These are phyloP conservation scores for Actinostola sp. DNA, from an alignment of 92 coral and sea anemone species.

Conservation along the genomic window DNA sequence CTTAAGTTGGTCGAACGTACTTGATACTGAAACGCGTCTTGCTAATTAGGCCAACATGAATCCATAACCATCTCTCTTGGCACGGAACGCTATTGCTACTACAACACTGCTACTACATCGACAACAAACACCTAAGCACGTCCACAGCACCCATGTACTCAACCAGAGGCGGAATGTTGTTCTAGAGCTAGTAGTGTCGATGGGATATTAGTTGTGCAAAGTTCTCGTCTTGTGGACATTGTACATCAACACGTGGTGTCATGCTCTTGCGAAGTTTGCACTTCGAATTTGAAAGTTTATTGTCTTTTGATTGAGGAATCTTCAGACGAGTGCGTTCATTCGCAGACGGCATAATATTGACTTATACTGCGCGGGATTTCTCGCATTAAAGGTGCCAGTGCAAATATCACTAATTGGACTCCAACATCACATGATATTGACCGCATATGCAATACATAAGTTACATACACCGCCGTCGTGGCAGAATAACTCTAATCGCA, in stretches of 20 bases:
- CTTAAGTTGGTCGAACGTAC: background rate
- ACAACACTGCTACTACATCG: background rate
- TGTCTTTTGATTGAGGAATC: background rate
- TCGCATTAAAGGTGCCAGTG: background rate
- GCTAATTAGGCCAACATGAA: background rate
- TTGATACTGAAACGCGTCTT: constrained; percentile 15
- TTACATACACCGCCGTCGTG: background rate
- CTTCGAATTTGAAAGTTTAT: background rate
- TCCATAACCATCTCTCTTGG: background rate
- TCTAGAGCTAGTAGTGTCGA: too few relatives aligned
- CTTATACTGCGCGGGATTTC: constrained; percentile 1
- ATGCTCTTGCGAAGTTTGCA: background rate
- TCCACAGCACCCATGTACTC: too few relatives aligned
- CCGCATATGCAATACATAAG: background rate
- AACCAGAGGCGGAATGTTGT: too few relatives aligned
- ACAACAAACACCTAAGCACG: background rate
- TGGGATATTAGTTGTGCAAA: too few relatives aligned
- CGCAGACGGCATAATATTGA: constrained; percentile 16
- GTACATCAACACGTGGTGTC: too few relatives aligned
- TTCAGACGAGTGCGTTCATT: background rate
- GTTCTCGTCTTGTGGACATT: too few relatives aligned
- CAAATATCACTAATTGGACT: constrained; percentile 26
- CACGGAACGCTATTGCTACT: background rate
- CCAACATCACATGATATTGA: background rate
- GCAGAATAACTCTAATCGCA: background rate